phyloP scores from a whole-genome alignment of 2,113 vertebrate species.

The Thinocorus orbignyianus region DNA sequence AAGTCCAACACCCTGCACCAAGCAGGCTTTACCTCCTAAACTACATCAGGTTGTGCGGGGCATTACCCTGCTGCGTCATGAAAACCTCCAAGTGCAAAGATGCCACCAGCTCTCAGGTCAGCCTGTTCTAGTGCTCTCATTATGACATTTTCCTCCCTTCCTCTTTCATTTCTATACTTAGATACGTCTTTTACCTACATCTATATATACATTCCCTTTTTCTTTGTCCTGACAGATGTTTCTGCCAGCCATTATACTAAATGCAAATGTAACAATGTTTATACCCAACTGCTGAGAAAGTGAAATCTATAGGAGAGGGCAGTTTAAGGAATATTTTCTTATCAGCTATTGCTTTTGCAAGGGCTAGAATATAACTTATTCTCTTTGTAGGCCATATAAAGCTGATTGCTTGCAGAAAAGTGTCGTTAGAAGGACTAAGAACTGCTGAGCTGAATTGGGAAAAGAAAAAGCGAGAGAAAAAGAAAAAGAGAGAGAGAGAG shows the following conservation, averaged over 20 bases:
- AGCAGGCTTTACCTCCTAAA: background rate
- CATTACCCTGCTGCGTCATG: background rate
- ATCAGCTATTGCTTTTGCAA: background rate
- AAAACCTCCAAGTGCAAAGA: background rate
- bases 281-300: background rate
- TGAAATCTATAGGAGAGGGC: background rate
- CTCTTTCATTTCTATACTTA: background rate
- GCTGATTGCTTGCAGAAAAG: background rate
- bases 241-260: background rate
- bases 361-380: background rate
- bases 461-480: background rate
- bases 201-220: background rate
- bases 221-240: background rate
- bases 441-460: background rate
- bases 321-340: background rate
- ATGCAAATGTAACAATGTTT: background rate
- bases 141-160: accelerated
- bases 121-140: background rate
- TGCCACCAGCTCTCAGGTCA: background rate
- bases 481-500: too few relatives aligned
- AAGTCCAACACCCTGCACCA: background rate
- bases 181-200: background rate
- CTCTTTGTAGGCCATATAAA: background rate
- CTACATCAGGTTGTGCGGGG: background rate
- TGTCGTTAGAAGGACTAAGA: background rate